Base-by-base conservation (phyloP, 1,140 invertebrate genomes). In the Homarus americanus region DNA sequence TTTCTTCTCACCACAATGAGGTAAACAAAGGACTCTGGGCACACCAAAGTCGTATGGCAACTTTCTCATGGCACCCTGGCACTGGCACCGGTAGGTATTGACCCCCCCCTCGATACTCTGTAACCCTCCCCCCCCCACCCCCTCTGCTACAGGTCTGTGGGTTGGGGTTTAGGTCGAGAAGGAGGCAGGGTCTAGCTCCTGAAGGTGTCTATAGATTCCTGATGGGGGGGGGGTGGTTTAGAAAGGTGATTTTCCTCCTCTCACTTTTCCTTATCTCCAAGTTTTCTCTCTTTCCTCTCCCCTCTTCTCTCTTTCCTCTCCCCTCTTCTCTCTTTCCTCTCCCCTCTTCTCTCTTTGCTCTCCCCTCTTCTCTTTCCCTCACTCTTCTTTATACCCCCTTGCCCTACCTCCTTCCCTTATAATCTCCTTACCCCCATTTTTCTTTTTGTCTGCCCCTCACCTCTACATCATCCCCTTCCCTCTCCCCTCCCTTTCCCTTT, bases 1-100 rank as follows among this genome's bases (percentile, higher is more conserved):
- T 83, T 90, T 90, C 88, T 90, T 90, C 88, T 84, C 88, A 32
- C 80, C 88, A 90, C 88, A 90, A 90, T 90, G 88, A 90, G 88
- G 88, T 90, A 90, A 90, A 90, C 88, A 90, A 90, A 90, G 88
- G 80, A 73, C 49, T 73, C 40, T 58, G 79, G 80, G 76, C 79
- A 73, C 87, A 53, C 63, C 82, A 83, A 82, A 89, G 63, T 89
- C 87, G 63, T 89, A 89, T 89, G 88, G 88, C 69, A 90, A 83
- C 88, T 90, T 66, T 84, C 88, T 83, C 88, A 90, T 90, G 88
- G 82, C 82, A 90, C 82, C 9, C n/a, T 58, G 79, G 28, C 66
- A 90, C 88, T 36, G 66, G 75, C 73, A 53, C 32, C 12, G 17
- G n/a, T 36, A 40, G 72, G 40, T 63, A 20, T 40, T 44, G 17